Evolutionary conservation across 2,888 invertebrate species (phyloP), one percentile per base, ranked within the genome.

Genomic region (Dendrolimus pini): DNA sequence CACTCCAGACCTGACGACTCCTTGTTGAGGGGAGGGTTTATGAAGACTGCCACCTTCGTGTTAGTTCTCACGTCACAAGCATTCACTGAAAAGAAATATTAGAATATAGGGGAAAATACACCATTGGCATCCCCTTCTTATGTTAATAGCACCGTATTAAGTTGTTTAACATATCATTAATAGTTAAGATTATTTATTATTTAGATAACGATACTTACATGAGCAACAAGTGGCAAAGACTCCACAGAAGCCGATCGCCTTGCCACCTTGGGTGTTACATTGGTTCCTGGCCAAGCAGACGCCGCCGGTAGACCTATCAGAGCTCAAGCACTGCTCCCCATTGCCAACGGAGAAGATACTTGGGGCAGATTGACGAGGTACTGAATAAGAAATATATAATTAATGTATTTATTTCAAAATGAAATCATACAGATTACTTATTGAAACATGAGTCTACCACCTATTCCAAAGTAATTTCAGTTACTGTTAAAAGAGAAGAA

Each of bases 181-280:
- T 1, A 18, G 18, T 18, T 18, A 2, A 18, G 18, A 18, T 18
- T 18, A 2, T 18, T 18, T 18, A 18, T 18, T 18, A 18, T 18
- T 2, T 18, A 3, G 18, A 1, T 18, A 18, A 18, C 18, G 18
- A 30, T 30, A 85, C 90, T 85, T 65, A 91, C 91, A 66, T 0
- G 91, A 85, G 59, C 91, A 91, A 59, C 91, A 91, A 1, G 91
- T 89, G 2, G 85, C 89, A 59, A 91, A 90, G 0, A 91, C 89
- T 0, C 91, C 91, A 58, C 91, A 91, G 68, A 85, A 88, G 0
- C 91, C 91, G 1, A 90, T 82, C 0, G 89, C 89, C 58, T 89
- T 89, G 0, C 92, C 92, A 0, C 92, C 91, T 59, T 90, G 89
- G 0, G 91, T 85, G 70, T 89, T 85, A 62, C 92, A 93, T 65